Evolutionary conservation across 2,888 invertebrate genomes (phyloP).

Genomic region (Lissonota sp.): DNA sequence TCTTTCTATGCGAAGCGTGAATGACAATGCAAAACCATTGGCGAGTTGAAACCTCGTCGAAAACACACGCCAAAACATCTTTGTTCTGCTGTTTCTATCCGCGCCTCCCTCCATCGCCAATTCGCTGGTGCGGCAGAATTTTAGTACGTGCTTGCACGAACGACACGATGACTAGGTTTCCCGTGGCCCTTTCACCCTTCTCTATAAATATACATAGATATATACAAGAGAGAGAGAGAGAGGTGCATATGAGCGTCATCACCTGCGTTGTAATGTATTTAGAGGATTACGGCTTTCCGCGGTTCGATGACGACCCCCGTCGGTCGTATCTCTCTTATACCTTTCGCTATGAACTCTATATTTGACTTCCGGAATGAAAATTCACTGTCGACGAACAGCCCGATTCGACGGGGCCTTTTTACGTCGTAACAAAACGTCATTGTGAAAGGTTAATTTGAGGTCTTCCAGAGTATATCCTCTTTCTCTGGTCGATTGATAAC

Average conservation of each 20-base stretch:
- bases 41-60: slow-evolving; percentile 37
- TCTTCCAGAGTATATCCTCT: no score
- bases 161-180: slow-evolving; percentile 58
- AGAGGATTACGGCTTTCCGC: slow-evolving; percentile 66
- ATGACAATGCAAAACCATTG: slow-evolving; percentile 13
- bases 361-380: slow-evolving; percentile 29
- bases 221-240: slow-evolving; percentile 8
- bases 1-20: background rate
- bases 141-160: slow-evolving; percentile 61
- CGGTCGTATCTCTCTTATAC: slow-evolving; percentile 33
- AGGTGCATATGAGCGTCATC: slow-evolving; percentile 58
- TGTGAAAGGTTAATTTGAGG: no score
- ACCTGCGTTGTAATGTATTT: slow-evolving; percentile 60
- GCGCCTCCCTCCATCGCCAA: slow-evolving; percentile 2
- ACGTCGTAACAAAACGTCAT: no score
- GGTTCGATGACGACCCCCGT: slow-evolving; percentile 58
- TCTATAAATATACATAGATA: background rate
- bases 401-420: background rate
- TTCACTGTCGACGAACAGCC: slow-evolving; percentile 13
- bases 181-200: slow-evolving; percentile 22
- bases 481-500: no score
- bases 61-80: slow-evolving; percentile 60
- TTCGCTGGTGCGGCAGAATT: slow-evolving; percentile 32
- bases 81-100: slow-evolving; percentile 54
- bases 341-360: slow-evolving; percentile 26